A percentile compares a stretch with the other conserved stretches of the same genome.
Conservation (phyloP, 2,797 vertebrate species). For the Poecilia gillii region DNA sequence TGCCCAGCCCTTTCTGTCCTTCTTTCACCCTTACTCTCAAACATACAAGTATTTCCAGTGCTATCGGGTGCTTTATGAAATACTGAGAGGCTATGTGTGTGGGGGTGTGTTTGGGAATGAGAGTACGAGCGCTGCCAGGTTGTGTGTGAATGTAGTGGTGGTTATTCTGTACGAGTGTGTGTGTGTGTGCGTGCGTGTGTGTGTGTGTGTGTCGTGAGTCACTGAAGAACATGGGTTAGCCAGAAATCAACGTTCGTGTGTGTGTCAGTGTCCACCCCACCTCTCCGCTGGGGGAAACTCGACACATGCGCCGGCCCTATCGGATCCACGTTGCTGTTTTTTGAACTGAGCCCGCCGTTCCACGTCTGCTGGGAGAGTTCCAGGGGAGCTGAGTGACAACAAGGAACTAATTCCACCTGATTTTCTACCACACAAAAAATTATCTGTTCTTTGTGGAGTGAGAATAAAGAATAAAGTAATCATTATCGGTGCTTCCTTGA, state of each 20-base stretch:
- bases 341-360: slow-evolving; percentile 41
- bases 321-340: slow-evolving; percentile 36
- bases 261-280: slow-evolving; percentile 32
- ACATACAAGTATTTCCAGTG: slow-evolving; percentile 25
- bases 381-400: slow-evolving; percentile 17
- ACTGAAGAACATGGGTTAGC: slow-evolving; percentile 47
- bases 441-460: neutral
- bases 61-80: slow-evolving; percentile 41
- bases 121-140: slow-evolving; percentile 40
- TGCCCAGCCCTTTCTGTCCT: slow-evolving; percentile 22
- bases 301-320: slow-evolving; percentile 18
- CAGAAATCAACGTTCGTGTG: slow-evolving; percentile 26
- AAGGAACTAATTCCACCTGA: slow-evolving; percentile 24
- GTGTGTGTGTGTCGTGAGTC: slow-evolving; percentile 45
- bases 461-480: slow-evolving; percentile 9
- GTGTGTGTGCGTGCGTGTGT: slow-evolving; percentile 24
- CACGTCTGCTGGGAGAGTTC: slow-evolving; percentile 37
- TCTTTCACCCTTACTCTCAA: slow-evolving; percentile 19
- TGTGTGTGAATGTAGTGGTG: slow-evolving; percentile 51
- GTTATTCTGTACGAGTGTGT: slow-evolving; percentile 31
- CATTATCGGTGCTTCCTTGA: neutral
- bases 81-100: slow-evolving; percentile 41
- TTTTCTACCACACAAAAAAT: slow-evolving; percentile 10
- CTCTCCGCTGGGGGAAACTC: slow-evolving; percentile 43
- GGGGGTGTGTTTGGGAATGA: slow-evolving; percentile 47